Evolutionary conservation across 2,888 invertebrate species (phyloP).

Genomic region (Dione vanillae): DNA sequence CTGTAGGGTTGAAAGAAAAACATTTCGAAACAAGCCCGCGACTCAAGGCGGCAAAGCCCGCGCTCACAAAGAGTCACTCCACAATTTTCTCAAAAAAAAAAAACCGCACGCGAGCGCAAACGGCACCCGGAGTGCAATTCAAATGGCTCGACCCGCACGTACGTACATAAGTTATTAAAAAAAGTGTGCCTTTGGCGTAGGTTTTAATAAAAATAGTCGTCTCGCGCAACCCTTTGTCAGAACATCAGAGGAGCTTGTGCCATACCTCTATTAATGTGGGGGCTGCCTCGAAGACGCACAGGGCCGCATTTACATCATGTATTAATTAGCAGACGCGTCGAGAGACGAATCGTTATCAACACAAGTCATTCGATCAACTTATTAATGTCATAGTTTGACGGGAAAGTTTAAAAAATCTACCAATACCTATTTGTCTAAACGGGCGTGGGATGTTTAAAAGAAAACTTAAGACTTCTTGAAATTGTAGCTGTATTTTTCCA

Average conservation of each 20-base stretch:
- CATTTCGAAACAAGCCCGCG: conserved; percentile 58
- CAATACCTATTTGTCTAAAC: background rate
- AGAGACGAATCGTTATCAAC: background rate
- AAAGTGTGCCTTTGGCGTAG: conserved; percentile 79
- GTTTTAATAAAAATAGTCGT: conserved; percentile 84
- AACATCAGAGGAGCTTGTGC: conserved; percentile 76
- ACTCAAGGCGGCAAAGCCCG: conserved; percentile 66
- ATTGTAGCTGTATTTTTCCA: conserved; percentile 26
- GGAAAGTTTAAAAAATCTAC: background rate
- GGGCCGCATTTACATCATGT: conserved; percentile 60
- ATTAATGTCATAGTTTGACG: no score
- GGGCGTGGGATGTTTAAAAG: conserved; percentile 13
- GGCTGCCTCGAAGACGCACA: conserved; percentile 75
- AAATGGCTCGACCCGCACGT: conserved; percentile 64
- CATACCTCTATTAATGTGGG: conserved; percentile 75
- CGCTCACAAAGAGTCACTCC: conserved; percentile 71
- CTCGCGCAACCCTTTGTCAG: conserved; percentile 79
- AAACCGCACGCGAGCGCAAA: conserved; percentile 64
- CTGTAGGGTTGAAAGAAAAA: conserved; percentile 50
- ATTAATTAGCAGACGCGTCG: conserved; percentile 53
- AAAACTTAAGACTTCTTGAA: conserved; percentile 21
- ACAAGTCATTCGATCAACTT: background rate
- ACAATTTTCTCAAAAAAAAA: conserved; percentile 76
- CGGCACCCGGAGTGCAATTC: conserved; percentile 62
- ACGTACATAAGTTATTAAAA: conserved; percentile 83